Evolutionary conservation across 2,113 vertebrate species (phyloP).

Genomic region (Rhabdomys dilectus): DNA sequence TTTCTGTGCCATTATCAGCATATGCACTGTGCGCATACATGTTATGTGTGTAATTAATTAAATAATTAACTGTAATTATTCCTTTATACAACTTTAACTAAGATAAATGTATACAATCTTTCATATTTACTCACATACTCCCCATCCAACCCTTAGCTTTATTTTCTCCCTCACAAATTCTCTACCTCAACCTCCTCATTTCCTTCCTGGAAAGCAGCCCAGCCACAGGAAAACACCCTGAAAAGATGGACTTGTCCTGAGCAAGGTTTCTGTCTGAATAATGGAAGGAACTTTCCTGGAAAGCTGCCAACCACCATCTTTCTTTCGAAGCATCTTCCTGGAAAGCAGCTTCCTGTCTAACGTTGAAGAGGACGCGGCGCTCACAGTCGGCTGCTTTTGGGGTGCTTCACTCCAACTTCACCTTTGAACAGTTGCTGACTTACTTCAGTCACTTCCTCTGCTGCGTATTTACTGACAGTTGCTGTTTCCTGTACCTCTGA

Average conservation of each 20-base stretch:
- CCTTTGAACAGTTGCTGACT: not conserved
- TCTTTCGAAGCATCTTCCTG: conserved; percentile 19
- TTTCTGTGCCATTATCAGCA: not conserved
- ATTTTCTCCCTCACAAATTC: not conserved
- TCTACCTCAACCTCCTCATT: not conserved
- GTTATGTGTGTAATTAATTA: not conserved
- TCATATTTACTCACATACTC: conserved; percentile 36
- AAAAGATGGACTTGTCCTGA: not conserved
- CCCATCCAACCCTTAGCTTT: not conserved
- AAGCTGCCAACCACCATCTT: not conserved
- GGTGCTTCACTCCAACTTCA: not conserved
- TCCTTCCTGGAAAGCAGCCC: not conserved
- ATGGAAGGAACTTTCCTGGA: not conserved
- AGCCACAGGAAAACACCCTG: not conserved
- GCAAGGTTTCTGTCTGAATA: not conserved
- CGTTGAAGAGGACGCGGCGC: not conserved
- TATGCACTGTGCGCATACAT: not conserved
- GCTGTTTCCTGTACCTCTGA: not conserved
- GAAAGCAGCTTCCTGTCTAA: not conserved
- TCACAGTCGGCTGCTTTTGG: not conserved
- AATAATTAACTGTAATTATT: not conserved
- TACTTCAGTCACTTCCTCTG: not conserved
- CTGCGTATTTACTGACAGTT: not conserved
- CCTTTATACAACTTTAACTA: conserved; percentile 18
- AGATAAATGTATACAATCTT: not conserved